A percentile compares a stretch with the other conserved stretches of the same genome.
Evolutionary conservation across 1,140 invertebrate species (phyloP).

Genomic region (Bombus pyrosoma): DNA sequence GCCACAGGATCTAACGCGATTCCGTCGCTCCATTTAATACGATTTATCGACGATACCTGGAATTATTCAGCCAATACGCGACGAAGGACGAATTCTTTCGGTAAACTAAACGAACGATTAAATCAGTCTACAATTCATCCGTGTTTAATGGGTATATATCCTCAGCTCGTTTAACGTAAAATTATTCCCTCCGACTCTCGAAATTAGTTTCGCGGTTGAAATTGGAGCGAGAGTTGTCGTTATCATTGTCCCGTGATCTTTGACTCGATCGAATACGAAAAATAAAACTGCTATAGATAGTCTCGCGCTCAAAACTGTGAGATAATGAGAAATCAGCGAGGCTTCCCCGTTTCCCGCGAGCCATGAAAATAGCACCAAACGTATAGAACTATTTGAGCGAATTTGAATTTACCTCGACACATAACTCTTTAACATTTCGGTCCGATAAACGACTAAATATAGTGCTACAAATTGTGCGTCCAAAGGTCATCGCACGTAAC

Average conservation of each 20-base stretch:
- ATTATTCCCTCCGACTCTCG: background rate
- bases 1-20: constrained; percentile 8
- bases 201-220: too few species aligned
- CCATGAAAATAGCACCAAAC: too few species aligned
- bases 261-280: too few species aligned
- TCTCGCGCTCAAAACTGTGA: fast-evolving
- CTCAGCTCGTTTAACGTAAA: background rate
- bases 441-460: background rate
- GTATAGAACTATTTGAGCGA: fast-evolving
- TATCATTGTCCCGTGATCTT: too few species aligned
- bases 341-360: fast-evolving
- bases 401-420: background rate
- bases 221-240: too few species aligned
- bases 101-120: background rate
- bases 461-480: fast-evolving
- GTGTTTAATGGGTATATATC: too few species aligned
- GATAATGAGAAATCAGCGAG: too few species aligned
- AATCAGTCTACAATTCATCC: background rate
- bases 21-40: constrained; percentile 15
- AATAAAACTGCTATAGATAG: too few species aligned
- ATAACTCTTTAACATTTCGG: background rate
- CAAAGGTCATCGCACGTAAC: background rate
- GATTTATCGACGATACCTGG: constrained; percentile 14
- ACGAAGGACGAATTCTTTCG: background rate
- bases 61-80: background rate